Conservation (phyloP, 2,888 invertebrate genomes). For the Eueremaeus valkanovi region DNA sequence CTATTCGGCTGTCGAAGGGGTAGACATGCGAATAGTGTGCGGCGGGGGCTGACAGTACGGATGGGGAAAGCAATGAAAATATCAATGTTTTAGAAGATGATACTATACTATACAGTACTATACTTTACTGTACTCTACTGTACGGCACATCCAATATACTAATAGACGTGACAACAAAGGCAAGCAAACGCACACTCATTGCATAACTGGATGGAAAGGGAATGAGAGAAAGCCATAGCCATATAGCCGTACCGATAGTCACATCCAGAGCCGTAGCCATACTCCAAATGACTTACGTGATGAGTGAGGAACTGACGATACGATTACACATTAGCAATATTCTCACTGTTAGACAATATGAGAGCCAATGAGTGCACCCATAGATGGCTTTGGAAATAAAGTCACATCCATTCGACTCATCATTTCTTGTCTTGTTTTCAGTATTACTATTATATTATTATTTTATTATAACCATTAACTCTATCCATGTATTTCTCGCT, state of each 20-base stretch:
- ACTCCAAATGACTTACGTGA: constrained; percentile 20
- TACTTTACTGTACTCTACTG: too few relatives aligned
- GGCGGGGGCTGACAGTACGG: not conserved
- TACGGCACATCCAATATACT: not conserved
- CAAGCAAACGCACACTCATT: constrained; percentile 20
- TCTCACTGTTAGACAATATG: not conserved
- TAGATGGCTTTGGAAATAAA: not conserved
- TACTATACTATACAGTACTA: not conserved
- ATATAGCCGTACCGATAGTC: not conserved
- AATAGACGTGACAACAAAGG: constrained; percentile 22
- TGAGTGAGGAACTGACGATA: not conserved
- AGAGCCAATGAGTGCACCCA: not conserved
- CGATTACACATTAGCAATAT: constrained; percentile 9
- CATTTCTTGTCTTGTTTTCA: constrained; percentile 11
- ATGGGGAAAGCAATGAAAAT: constrained; percentile 10
- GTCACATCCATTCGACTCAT: constrained; percentile 29
- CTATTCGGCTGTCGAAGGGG: constrained; percentile 8
- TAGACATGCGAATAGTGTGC: not conserved
- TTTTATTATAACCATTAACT: constrained; percentile 11
- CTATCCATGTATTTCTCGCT: not conserved
- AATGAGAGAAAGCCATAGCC: too few relatives aligned
- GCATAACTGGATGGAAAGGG: not conserved
- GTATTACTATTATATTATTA: constrained; percentile 11
- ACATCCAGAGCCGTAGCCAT: not conserved
- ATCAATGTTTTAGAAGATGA: constrained; percentile 29